A percentile compares a stretch with the other conserved stretches of the same genome.
These are phyloP conservation scores for Nymphalis c-album DNA, from an alignment of 2,888 invertebrate genomes.

Conservation along the genomic window DNA sequence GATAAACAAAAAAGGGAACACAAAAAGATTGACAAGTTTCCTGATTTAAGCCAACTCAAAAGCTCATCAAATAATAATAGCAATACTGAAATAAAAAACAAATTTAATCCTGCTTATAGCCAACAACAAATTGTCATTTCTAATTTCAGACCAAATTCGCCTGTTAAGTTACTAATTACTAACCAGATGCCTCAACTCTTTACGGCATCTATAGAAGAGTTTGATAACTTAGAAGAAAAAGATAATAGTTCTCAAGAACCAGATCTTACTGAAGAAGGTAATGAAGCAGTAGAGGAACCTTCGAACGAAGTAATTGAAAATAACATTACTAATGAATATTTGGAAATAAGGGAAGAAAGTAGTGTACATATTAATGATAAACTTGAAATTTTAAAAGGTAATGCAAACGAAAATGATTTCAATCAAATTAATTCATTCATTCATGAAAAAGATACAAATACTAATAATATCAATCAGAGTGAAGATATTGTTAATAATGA, in stretches of 20 bases:
- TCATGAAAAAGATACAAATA: background rate
- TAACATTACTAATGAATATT: background rate
- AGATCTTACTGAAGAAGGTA: conserved; percentile 16
- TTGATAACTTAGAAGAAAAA: conserved; percentile 38
- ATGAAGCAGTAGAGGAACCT: background rate
- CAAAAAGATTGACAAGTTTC: conserved; percentile 15
- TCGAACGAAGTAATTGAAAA: conserved; percentile 11
- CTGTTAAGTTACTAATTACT: conserved; percentile 50
- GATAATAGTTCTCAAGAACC: background rate
- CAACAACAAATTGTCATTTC: conserved; percentile 50
- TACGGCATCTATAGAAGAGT: conserved; percentile 53
- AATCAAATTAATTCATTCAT: background rate
- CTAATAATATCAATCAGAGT: background rate
- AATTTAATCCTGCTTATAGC: conserved; percentile 27
- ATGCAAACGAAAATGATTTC: conserved; percentile 5
- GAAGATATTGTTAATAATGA: background rate
- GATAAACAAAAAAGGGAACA: conserved; percentile 19
- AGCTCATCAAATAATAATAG: conserved; percentile 7
- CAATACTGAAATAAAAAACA: conserved; percentile 17
- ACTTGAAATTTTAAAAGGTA: background rate
- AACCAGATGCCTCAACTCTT: conserved; percentile 48
- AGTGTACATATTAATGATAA: background rate
- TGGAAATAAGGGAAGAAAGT: conserved; percentile 1
- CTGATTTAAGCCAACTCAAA: conserved; percentile 8
- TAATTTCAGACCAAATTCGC: conserved; percentile 44